Conservation (phyloP, 2,113 vertebrate genomes). For the Alligator sinensis region DNA sequence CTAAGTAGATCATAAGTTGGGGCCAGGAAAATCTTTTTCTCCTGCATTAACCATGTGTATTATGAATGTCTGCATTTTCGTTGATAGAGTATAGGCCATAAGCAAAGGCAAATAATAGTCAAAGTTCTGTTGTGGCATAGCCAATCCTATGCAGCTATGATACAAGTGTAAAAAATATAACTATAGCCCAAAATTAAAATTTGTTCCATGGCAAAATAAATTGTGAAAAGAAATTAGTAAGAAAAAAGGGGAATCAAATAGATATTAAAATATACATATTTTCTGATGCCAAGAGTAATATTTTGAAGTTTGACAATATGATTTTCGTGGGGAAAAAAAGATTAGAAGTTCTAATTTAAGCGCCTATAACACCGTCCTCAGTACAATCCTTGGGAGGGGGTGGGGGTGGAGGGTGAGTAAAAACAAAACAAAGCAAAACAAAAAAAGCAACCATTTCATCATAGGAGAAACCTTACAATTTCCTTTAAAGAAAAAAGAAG, state of each 20-base stretch:
- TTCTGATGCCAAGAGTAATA: neutral
- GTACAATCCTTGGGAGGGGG: neutral
- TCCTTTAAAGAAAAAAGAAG: neutral
- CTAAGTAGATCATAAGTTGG: neutral
- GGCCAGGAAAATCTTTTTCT: neutral
- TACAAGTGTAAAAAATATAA: neutral
- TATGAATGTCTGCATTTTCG: neutral
- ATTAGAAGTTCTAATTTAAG: neutral
- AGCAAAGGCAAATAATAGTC: neutral
- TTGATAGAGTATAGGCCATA: neutral
- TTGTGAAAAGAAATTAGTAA: neutral
- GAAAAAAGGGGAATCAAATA: neutral
- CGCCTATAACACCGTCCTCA: neutral
- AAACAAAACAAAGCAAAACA: neutral
- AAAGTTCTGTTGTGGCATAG: neutral
- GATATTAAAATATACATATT: neutral
- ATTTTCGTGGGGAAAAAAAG: neutral
- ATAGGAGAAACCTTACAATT: neutral
- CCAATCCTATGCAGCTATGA: neutral
- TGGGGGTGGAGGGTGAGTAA: no score
- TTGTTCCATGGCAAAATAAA: neutral
- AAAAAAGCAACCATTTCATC: neutral
- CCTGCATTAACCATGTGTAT: neutral
- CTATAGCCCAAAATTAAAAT: slow-evolving; percentile 6
- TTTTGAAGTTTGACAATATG: neutral